Base-by-base conservation (phyloP, 2,797 vertebrate species). In the Epinephelus awoara region DNA sequence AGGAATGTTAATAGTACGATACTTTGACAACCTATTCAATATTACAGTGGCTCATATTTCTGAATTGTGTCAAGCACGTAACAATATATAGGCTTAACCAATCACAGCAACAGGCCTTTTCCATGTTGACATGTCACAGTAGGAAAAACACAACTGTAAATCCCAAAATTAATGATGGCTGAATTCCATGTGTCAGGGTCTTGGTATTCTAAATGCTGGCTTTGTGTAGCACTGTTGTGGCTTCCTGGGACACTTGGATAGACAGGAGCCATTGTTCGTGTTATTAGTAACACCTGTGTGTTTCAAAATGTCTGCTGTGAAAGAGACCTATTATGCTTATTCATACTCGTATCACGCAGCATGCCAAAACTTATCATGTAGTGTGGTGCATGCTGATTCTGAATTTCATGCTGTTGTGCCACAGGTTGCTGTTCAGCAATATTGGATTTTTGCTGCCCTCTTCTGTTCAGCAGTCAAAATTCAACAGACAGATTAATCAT, bases 371-470 rank as follows among this genome's bases (percentile, higher is more conserved):
- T 65, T 11, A 54, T 27, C 4, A 23, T 38, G 25, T 15, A 44
- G 3, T 17, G 38, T 56, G 52, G 25, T 34, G n/a, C 10, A 18
- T 34, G 10, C 19, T 47, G 49, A 58, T 52, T 42, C 1, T 13
- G 15, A 59, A 49, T n/a, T 27, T 54, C 18, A 55, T 44, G 7
- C 2, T 29, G 27, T 0, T 29, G 27, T 29, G 27, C 3, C 6
- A 29, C 63, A 70, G 40, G 21, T 46, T 23, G 27, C 38, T 68
- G 40, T 23, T 50, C 6, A 50, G 5, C 49, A 82, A 79, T 72
- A 51, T 69, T 87, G 21, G 61, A 63, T 74, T 89, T 80, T 83
- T 95, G 86, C 92, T 94, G 68, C 93, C 93, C 91, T 89, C 95
- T 95, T 72, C 83, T 94, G 93, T 82, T 73, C 74, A 75, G 61